Evolutionary conservation across 2,797 vertebrate genomes (phyloP).

Genomic region (Bradypus variegatus): DNA sequence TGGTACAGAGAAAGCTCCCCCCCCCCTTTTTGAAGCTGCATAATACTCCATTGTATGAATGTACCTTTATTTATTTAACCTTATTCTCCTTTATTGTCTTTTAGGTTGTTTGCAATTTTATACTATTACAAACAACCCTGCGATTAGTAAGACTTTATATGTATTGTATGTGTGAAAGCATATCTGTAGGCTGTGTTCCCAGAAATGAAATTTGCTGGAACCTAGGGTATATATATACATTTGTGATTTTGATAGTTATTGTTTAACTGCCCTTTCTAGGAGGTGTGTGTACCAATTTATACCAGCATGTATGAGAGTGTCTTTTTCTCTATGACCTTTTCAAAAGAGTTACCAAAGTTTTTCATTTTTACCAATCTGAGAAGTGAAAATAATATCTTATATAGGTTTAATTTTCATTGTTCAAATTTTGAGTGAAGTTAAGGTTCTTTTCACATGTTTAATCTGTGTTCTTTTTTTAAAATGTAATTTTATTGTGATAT

Average conservation of each 20-base stretch:
- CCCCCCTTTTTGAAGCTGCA: not conserved
- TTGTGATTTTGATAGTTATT: not conserved
- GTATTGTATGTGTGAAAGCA: not conserved
- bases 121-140: not conserved
- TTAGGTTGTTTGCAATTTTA: slow-evolving; percentile 8
- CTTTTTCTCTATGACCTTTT: not conserved
- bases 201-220: not conserved
- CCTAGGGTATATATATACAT: not conserved
- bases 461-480: no score
- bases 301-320: not conserved
- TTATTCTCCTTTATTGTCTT: not conserved
- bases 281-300: not conserved
- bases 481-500: no score
- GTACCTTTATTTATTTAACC: not conserved
- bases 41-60: not conserved
- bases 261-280: not conserved
- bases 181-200: not conserved
- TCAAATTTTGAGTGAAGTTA: not conserved
- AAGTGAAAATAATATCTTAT: not conserved
- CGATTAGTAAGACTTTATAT: not conserved
- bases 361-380: not conserved
- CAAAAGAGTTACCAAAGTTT: not conserved
- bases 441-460: slow-evolving; percentile 8
- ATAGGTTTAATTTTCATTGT: not conserved
- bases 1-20: not conserved